Base-by-base conservation (phyloP, 1,140 invertebrate genomes). In the Bradysia coprophila region DNA sequence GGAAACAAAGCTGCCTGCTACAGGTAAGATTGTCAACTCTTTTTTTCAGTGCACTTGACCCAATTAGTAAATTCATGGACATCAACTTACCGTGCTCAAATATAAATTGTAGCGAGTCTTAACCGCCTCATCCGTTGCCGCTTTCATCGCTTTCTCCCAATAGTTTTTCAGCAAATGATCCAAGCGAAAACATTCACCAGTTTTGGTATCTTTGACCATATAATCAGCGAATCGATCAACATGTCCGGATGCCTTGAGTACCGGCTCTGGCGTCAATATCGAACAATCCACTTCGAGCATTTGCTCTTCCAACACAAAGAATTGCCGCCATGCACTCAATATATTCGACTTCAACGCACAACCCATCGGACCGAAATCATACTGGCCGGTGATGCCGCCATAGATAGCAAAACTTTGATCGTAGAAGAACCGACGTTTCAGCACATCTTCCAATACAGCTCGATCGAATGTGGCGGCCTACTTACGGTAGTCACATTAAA, bases 401-500 rank as follows among this genome's bases (percentile, higher is more conserved):
- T 99, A 99, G 57, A 99, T 99, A 3, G 93, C 90, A 72, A 99
- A 99, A 1, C 93, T 95, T 56, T 96, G 92, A 62, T 98, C 95
- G 67, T 83, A 95, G 60, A 97, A 99, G 61, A 99, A 99, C 49
- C 93, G 71, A 51, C 96, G 72, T 62, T 98, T 98, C 3, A 98
- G 68, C 4, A 98, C 69, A 69, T 98, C 95, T 66, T 98, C 94
- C 82, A 99, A 86, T 62, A 87, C 88, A 0, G 80, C 68, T 38
- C 92, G 68, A 57, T 98, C 92, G 65, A 99, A 95, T 3, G 71
- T 72, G 18, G 73, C 67, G 1, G 38, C 38, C 33, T 36, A 36
- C 9, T 6, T n/a, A n/a, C 5, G 24, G 21, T 6, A 8, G 22
- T 19, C 5, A 41, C 19, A 24, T 15, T 41, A 19, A 15, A 24